Percentiles rank a stretch among this genome's conserved stretches.
These are phyloP conservation scores for Cherax quadricarinatus DNA, from an alignment of 1,140 invertebrate genomes.

Conservation along the genomic window DNA sequence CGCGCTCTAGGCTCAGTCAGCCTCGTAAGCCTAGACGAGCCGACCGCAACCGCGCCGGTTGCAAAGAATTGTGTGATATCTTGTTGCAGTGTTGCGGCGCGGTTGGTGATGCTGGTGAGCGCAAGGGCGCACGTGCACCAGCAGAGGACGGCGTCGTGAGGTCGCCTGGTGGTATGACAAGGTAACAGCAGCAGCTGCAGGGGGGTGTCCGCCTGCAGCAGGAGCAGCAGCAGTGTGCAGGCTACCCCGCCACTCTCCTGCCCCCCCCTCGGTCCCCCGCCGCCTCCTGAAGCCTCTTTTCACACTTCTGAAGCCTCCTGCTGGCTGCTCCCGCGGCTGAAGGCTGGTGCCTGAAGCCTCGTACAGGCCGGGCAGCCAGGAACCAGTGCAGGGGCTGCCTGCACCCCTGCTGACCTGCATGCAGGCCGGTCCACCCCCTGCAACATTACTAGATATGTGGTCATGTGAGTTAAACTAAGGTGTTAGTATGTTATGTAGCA, in stretches of 20 bases:
- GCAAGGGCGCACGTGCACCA: not conserved
- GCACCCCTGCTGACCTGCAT: not conserved
- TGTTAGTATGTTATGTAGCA: no score
- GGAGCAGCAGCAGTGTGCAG: not conserved
- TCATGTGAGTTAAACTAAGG: no score
- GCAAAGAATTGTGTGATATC: constrained; percentile 37
- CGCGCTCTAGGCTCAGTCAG: constrained; percentile 59
- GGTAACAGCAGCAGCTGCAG: constrained; percentile 17
- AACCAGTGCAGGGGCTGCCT: not conserved
- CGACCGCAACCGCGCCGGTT: constrained; percentile 61
- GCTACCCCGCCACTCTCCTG: not conserved
- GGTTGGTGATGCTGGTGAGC: constrained; percentile 22
- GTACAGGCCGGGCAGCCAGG: not conserved
- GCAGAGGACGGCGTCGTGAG: constrained; percentile 54
- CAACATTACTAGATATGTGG: no score
- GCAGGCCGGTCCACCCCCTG: not conserved
- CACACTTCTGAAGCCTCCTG: not conserved
- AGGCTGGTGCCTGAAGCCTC: no score
- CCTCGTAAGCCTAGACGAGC: constrained; percentile 63
- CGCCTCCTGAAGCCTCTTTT: not conserved
- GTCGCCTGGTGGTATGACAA: constrained; percentile 67
- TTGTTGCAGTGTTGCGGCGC: constrained; percentile 6
- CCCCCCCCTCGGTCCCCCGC: not conserved
- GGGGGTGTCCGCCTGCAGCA: not conserved
- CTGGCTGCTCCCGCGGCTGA: no score